Base-by-base conservation (phyloP, 2,797 vertebrate species). In the Enteromius unitaeniatus region DNA sequence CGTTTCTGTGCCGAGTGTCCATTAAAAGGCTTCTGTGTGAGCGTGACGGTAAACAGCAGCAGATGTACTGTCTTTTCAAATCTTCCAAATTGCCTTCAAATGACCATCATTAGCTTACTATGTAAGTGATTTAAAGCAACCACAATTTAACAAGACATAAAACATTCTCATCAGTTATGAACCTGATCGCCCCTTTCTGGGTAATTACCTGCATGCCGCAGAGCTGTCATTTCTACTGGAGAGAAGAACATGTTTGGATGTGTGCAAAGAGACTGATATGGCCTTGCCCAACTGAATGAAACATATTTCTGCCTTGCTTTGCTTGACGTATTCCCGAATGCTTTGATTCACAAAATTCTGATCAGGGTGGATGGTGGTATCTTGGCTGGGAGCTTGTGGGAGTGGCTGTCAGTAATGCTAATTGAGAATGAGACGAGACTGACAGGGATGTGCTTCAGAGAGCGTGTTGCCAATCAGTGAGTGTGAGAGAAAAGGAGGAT, bases 101-200 rank as follows among this genome's bases (percentile, higher is more conserved):
- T 74, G 81, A 82, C 81, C 70, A 26, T 67, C 81, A 74, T 82
- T 65, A 82, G 21, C 70, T 75, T 40, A 62, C 53, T 47, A 15
- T 75, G 58, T 0, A 53, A 67, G 81, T 67, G 81, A 65, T 82
- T 75, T 82, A 75, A 82, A 74, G 80, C 80, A 74, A 64, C 58
- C 31, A 11, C 42, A 26, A 37, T 82, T 64, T 82, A 64, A 82
- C 70, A 75, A 51, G 60, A 74, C 45, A 13, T 72, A 65, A 65
- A 75, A 28, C 70, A 75, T 65, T 65, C 42, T 51, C 70, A 37
- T 65, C 55, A 17, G 70, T 81, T 47, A 34, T 23, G 79, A 73
- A 60, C 51, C 28, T 21, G 51, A 81, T 28, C 21, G 13, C 40
- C 55, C 53, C 4, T 73, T 81, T 51, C 26, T 51, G 69, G 69